Evolutionary conservation across 1,140 invertebrate species (phyloP).

Genomic region (Berghia stephanieae): DNA sequence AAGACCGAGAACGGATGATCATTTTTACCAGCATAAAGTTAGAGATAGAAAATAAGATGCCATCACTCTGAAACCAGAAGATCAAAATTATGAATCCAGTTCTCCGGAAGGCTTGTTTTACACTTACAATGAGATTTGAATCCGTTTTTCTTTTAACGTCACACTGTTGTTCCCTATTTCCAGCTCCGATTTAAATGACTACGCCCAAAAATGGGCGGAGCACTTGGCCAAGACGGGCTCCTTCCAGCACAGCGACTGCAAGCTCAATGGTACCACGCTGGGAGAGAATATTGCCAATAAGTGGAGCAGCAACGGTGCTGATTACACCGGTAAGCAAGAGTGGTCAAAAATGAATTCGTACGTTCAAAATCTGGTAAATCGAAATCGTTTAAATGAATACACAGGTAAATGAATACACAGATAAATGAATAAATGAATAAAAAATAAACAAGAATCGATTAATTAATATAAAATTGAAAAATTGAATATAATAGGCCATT

Average conservation of each 20-base stretch:
- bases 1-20: no score
- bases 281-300: slow-evolving; percentile 64
- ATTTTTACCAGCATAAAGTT: no score
- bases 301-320: slow-evolving; percentile 41
- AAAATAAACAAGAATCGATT: not conserved
- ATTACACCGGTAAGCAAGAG: slow-evolving; percentile 24
- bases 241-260: slow-evolving; percentile 77
- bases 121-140: no score
- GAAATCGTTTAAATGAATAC: no score
- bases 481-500: not conserved
- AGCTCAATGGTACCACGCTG: slow-evolving; percentile 48
- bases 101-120: no score
- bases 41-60: no score
- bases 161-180: no score
- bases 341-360: not conserved
- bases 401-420: not conserved
- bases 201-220: slow-evolving; percentile 82
- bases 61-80: no score
- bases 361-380: no score
- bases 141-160: no score
- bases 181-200: slow-evolving; percentile 53
- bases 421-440: not conserved
- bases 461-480: not conserved
- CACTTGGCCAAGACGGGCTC: slow-evolving; percentile 81
- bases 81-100: no score